phyloP scores from a whole-genome alignment of 2,797 vertebrate species.

The Phataginus tricuspis region DNA sequence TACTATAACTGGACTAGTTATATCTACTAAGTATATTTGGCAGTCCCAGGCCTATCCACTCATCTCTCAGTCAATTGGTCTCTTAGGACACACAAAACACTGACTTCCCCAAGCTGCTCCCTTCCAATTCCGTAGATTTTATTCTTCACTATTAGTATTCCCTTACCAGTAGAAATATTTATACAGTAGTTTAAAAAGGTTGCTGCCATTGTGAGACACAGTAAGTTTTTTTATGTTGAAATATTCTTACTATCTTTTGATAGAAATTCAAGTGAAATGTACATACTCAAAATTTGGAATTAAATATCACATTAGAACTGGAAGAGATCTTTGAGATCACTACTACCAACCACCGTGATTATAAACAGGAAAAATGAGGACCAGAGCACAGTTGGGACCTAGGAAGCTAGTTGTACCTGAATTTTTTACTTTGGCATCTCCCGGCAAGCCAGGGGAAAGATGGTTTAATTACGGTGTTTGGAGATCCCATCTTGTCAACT shows the following conservation, averaged over 20 bases:
- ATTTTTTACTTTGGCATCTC: background rate
- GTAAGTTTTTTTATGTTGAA: background rate
- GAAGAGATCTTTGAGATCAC: background rate
- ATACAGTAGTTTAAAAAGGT: background rate
- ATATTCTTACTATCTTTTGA: background rate
- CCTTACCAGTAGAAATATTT: background rate
- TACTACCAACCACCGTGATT: background rate
- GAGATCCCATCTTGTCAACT: background rate
- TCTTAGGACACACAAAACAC: background rate
- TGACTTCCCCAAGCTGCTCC: background rate
- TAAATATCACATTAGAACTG: background rate
- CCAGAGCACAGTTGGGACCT: background rate
- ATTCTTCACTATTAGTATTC: background rate
- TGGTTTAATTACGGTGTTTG: background rate
- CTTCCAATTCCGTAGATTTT: background rate
- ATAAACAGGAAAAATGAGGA: background rate
- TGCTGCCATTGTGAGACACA: background rate
- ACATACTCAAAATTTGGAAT: background rate
- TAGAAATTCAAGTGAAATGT: constrained; percentile 29
- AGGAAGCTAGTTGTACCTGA: background rate
- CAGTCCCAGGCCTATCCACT: background rate
- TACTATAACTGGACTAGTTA: background rate
- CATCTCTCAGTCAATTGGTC: background rate
- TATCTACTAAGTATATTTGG: background rate
- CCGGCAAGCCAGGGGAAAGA: background rate